Evolutionary conservation across 2,797 vertebrate genomes (phyloP).

Genomic region (Etheostoma perlongum): DNA sequence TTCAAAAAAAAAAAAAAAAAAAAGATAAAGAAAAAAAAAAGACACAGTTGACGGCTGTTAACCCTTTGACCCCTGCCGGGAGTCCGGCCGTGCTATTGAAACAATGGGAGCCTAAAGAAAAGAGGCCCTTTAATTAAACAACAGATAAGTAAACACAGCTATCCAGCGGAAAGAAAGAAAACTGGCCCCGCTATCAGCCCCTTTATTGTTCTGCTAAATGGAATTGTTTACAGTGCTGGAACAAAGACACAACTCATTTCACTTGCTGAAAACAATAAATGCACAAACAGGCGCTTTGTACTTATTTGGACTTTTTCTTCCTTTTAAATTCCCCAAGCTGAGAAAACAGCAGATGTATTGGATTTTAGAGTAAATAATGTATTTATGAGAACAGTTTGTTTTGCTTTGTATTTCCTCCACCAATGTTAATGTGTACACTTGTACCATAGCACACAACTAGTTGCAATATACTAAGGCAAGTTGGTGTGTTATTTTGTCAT

Average conservation of each 20-base stretch:
- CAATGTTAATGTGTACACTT: conserved; percentile 17
- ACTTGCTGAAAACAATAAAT: conserved; percentile 68
- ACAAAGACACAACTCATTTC: conserved; percentile 77
- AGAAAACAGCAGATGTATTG: conserved; percentile 38
- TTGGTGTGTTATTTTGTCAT: conserved; percentile 20
- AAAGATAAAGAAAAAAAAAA: conserved; percentile 65
- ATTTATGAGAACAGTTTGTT: conserved; percentile 54
- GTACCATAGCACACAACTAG: conserved; percentile 17
- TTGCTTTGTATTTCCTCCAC: conserved; percentile 19
- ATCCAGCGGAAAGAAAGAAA: conserved; percentile 75
- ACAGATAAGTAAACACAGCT: conserved; percentile 86
- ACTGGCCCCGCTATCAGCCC: conserved; percentile 66
- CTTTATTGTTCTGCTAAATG: conserved; percentile 81
- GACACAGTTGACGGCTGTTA: conserved; percentile 90
- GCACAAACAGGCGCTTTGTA: conserved; percentile 64
- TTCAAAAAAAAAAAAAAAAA: conserved; percentile 66
- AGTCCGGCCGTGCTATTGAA: conserved; percentile 82
- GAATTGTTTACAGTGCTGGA: conserved; percentile 73
- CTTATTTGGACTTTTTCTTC: conserved; percentile 34
- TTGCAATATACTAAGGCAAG: conserved; percentile 9
- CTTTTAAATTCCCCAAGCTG: conserved; percentile 34
- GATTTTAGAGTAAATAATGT: conserved; percentile 34
- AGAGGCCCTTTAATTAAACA: conserved; percentile 88
- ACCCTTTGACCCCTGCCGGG: conserved; percentile 89
- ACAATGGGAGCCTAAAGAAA: conserved; percentile 85